phyloP scores from a whole-genome alignment of 2,888 invertebrate species.

The Torymus aiolomorphi region DNA sequence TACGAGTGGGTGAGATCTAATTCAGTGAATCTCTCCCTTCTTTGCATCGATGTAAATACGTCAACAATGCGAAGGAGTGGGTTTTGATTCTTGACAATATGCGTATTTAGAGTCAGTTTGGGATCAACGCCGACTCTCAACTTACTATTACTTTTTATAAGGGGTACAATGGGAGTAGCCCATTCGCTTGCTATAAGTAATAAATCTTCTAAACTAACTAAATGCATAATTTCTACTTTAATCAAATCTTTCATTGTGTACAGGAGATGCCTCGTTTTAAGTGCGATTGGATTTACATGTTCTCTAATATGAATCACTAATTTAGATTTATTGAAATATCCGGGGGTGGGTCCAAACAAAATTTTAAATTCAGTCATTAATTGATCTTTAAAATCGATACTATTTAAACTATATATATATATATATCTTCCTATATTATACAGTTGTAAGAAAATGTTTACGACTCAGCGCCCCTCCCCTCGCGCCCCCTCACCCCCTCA shows the following conservation, averaged over 20 bases:
- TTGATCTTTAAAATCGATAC: too few relatives aligned
- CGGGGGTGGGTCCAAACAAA: too few relatives aligned
- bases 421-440: too few relatives aligned
- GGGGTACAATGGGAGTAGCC: slow-evolving; percentile 30
- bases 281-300: too few relatives aligned
- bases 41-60: slow-evolving; percentile 41
- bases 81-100: slow-evolving; percentile 24
- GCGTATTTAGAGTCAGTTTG: slow-evolving; percentile 17
- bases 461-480: too few relatives aligned
- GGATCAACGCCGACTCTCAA: slow-evolving; percentile 33
- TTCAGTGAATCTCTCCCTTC: slow-evolving; percentile 36
- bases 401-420: too few relatives aligned
- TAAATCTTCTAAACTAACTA: too few relatives aligned
- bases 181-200: slow-evolving; percentile 29
- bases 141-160: slow-evolving; percentile 22
- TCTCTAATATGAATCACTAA: too few relatives aligned
- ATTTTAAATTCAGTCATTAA: too few relatives aligned
- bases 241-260: slow-evolving; percentile 36
- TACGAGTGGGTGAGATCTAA: slow-evolving; percentile 34
- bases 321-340: too few relatives aligned
- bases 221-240: slow-evolving; percentile 23
- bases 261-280: slow-evolving; percentile 46
- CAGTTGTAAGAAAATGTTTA: too few relatives aligned
- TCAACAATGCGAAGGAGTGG: slow-evolving; percentile 33
- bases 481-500: too few relatives aligned